Conservation (phyloP, 1,140 invertebrate species). For the Sitophilus oryzae region DNA sequence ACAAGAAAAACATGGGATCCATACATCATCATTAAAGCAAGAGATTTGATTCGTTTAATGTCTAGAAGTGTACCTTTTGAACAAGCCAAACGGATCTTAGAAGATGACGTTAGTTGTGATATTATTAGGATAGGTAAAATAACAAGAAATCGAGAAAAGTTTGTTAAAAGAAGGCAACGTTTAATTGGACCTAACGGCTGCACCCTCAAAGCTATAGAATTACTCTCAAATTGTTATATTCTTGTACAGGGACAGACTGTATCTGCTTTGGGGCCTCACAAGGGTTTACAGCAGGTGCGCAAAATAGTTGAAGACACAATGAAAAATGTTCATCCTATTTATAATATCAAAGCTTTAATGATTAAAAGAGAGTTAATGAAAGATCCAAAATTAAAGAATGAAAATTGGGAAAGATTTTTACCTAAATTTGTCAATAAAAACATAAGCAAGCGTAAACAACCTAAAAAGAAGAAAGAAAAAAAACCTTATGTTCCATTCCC, state of each 20-base stretch:
- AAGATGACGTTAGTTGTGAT: conserved; percentile 90
- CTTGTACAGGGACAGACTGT: conserved; percentile 98
- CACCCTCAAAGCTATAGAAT: conserved; percentile 94
- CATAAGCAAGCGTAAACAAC: conserved; percentile 77
- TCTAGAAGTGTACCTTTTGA: conserved; percentile 96
- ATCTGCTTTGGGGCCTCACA: conserved; percentile 89
- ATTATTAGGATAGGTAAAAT: conserved; percentile 95
- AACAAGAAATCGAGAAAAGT: conserved; percentile 89
- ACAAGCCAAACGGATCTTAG: conserved; percentile 77
- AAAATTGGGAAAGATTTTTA: conserved; percentile 96
- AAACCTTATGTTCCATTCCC: conserved; percentile 97
- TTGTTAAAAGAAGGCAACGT: conserved; percentile 90
- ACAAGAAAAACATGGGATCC: conserved; percentile 99
- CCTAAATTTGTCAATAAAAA: conserved; percentile 95
- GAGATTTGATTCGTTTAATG: conserved; percentile 93
- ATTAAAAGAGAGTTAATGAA: conserved; percentile 93
- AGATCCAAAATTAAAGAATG: conserved; percentile 84
- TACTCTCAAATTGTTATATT: conserved; percentile 97
- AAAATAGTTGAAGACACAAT: conserved; percentile 95
- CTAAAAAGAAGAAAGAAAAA: conserved; percentile 80
- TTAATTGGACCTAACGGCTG: conserved; percentile 96
- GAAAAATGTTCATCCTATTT: conserved; percentile 99
- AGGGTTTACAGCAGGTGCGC: conserved; percentile 87
- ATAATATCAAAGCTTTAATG: conserved; percentile 98
- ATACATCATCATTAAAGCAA: conserved; percentile 92